These are phyloP conservation scores for Falco cherrug DNA, from an alignment of 2,797 vertebrate species.

Conservation along the genomic window DNA sequence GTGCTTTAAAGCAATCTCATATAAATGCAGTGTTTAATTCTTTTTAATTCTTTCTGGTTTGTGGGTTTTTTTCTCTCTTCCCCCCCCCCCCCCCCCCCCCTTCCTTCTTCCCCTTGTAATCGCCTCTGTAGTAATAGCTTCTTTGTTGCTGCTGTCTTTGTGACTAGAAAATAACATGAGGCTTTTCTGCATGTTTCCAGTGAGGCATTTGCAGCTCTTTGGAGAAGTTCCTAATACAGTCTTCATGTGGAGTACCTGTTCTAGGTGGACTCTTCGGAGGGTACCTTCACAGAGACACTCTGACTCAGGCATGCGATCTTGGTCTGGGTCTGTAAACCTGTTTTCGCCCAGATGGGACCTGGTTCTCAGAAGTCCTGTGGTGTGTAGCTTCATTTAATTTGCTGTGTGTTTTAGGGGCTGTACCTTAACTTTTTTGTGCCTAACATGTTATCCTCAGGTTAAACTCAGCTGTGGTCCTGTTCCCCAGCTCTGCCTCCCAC, in stretches of 20 bases:
- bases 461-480: not conserved
- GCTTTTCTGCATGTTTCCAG: not conserved
- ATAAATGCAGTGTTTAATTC: not conserved
- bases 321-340: not conserved
- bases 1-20: not conserved
- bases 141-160: not conserved
- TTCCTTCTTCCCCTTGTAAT: not conserved
- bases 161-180: not conserved
- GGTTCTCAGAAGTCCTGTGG: not conserved
- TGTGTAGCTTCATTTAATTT: not conserved
- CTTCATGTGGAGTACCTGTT: not conserved
- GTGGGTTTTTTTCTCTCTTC: not conserved
- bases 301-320: not conserved
- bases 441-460: not conserved
- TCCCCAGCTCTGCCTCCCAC: not conserved
- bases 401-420: not conserved
- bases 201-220: not conserved
- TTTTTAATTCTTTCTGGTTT: not conserved
- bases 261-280: not conserved
- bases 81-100: not conserved
- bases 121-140: not conserved
- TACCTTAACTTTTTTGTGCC: not conserved
- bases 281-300: not conserved
- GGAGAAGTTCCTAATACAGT: not conserved
- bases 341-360: not conserved